Evolutionary conservation across 1,140 invertebrate species (phyloP).

Genomic region (Bathynomus jamesi): DNA sequence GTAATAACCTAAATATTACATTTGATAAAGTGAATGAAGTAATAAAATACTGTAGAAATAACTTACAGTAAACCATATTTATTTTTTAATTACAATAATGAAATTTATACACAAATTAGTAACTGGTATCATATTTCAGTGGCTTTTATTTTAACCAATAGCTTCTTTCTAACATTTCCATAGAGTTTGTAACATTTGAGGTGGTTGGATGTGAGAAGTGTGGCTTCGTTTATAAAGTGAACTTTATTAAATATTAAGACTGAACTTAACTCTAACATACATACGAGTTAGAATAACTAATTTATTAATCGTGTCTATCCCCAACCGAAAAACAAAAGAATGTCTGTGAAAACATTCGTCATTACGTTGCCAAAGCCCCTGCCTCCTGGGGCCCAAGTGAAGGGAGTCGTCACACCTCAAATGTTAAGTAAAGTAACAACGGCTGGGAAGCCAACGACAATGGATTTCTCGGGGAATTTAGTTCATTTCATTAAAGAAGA

Average conservation of each 20-base stretch:
- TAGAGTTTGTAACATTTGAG: not conserved
- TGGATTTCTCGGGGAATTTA: not conserved
- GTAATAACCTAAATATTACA: not conserved
- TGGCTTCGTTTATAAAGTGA: not conserved
- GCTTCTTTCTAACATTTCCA: not conserved
- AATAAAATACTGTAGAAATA: not conserved
- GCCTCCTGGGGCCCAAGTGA: not conserved
- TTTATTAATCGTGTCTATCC: not conserved
- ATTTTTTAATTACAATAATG: not conserved
- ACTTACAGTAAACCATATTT: not conserved
- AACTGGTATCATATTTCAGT: not conserved
- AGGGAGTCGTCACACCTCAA: not conserved
- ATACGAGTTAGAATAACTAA: not conserved
- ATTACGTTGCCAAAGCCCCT: not conserved
- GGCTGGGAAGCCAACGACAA: not conserved
- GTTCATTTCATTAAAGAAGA: not conserved
- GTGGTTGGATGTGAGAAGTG: not conserved
- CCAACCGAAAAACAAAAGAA: not conserved
- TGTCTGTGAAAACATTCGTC: not conserved
- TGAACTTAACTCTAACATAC: not conserved
- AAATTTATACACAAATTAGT: not conserved
- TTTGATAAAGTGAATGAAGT: not conserved
- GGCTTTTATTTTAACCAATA: not conserved
- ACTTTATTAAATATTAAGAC: not conserved
- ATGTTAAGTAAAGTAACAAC: not conserved